Evolutionary conservation across 2,797 vertebrate species (phyloP).

Genomic region (Premnoplex brunnescens): DNA sequence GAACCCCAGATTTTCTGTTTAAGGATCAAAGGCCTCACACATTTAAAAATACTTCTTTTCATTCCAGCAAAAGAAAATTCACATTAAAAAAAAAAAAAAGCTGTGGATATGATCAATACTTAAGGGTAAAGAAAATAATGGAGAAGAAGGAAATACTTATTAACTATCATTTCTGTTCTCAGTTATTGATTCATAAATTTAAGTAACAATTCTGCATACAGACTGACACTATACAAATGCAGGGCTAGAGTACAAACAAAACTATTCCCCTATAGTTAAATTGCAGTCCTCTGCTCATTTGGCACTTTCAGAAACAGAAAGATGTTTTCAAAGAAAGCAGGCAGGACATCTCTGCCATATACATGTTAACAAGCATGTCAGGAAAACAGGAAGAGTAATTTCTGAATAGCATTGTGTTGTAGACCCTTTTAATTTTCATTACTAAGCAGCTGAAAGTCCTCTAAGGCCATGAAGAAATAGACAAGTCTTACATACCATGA

Average conservation of each 20-base stretch:
- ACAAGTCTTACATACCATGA: not conserved
- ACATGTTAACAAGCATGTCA: not conserved
- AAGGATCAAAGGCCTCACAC: not conserved
- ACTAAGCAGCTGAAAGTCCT: not conserved
- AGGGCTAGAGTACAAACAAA: not conserved
- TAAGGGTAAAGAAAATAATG: not conserved
- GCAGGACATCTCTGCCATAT: not conserved
- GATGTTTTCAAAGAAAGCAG: not conserved
- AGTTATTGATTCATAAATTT: not conserved
- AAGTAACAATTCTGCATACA: fast-evolving
- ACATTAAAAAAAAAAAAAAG: not conserved
- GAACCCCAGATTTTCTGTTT: not conserved
- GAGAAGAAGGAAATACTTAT: not conserved
- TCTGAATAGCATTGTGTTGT: not conserved
- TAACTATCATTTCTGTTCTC: not conserved
- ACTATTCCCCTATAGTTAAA: not conserved
- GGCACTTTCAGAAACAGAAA: not conserved
- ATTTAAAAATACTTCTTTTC: not conserved
- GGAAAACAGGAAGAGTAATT: not conserved
- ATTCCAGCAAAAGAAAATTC: not conserved
- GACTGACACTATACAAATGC: not conserved
- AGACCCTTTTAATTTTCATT: not conserved
- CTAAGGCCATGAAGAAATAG: not conserved
- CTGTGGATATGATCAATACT: not conserved
- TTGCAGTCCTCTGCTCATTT: not conserved